Conservation (phyloP, 2,113 vertebrate genomes). For the Columba livia region DNA sequence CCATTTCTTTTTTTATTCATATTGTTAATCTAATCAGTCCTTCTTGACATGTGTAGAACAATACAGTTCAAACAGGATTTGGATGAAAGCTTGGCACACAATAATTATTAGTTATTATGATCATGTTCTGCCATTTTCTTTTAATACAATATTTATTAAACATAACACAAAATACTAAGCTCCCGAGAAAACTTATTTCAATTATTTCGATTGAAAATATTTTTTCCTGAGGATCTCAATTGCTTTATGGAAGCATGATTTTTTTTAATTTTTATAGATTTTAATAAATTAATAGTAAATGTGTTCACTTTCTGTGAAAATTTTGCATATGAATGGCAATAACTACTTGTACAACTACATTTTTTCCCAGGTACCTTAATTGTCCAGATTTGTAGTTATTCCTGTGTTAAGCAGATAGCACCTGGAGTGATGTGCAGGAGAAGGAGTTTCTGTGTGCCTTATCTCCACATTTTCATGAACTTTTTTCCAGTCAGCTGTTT, state of each 20-base stretch:
- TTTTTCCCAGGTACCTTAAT: not conserved
- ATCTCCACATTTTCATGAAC: not conserved
- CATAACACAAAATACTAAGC: not conserved
- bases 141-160: not conserved
- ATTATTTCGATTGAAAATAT: not conserved
- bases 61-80: not conserved
- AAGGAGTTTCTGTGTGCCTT: not conserved
- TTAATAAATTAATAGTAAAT: not conserved
- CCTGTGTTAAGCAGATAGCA: not conserved
- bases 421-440: not conserved
- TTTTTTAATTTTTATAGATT: not conserved
- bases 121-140: not conserved
- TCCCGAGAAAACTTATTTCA: not conserved
- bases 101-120: not conserved
- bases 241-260: not conserved
- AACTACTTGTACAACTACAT: not conserved
- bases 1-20: not conserved
- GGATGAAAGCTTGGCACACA: not conserved
- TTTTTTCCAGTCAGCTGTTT: not conserved
- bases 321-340: not conserved
- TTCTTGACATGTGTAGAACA: not conserved
- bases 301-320: not conserved
- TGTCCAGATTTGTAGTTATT: not conserved
- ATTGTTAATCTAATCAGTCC: not conserved
- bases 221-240: not conserved